Conservation (phyloP, 1,140 invertebrate genomes). For the Venturia canescens region DNA sequence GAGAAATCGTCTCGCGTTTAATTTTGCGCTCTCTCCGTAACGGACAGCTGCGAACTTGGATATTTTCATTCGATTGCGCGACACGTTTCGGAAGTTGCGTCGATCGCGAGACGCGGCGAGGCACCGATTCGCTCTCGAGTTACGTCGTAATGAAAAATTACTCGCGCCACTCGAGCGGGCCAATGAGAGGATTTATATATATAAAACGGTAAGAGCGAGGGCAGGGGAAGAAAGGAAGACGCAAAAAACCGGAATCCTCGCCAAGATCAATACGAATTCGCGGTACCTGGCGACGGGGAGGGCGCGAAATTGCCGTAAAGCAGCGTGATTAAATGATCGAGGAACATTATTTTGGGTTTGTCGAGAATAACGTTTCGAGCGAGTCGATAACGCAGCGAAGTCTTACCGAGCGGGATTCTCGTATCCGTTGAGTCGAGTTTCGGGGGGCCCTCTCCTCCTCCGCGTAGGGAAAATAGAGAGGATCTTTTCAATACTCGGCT, state of each 20-base stretch:
- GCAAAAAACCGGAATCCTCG: not conserved
- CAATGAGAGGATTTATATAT: not conserved
- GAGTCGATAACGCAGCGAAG: slow-evolving; percentile 33
- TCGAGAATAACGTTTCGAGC: not conserved
- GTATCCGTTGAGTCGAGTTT: not conserved
- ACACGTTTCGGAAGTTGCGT: too few species aligned
- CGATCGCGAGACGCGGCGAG: too few species aligned
- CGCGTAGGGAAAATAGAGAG: slow-evolving; percentile 14
- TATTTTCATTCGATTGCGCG: too few species aligned
- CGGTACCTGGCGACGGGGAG: slow-evolving; percentile 11
- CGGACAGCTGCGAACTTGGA: too few species aligned
- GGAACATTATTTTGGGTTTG: slow-evolving; percentile 20
- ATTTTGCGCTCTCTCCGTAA: too few species aligned
- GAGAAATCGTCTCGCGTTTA: too few species aligned
- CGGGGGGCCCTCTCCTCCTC: not conserved
- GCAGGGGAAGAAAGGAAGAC: slow-evolving; percentile 2
- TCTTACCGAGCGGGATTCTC: slow-evolving; percentile 23
- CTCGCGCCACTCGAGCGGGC: too few species aligned
- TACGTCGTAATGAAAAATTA: too few species aligned
- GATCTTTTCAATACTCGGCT: not conserved
- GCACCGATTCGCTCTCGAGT: too few species aligned
- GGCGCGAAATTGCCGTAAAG: slow-evolving; percentile 13
- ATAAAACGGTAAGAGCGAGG: slow-evolving; percentile 1
- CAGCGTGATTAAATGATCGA: slow-evolving; percentile 7
- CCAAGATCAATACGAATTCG: slow-evolving; percentile 35